phyloP scores from a whole-genome alignment of 1,140 invertebrate species.

The Meloidogyne floridensis region DNA sequence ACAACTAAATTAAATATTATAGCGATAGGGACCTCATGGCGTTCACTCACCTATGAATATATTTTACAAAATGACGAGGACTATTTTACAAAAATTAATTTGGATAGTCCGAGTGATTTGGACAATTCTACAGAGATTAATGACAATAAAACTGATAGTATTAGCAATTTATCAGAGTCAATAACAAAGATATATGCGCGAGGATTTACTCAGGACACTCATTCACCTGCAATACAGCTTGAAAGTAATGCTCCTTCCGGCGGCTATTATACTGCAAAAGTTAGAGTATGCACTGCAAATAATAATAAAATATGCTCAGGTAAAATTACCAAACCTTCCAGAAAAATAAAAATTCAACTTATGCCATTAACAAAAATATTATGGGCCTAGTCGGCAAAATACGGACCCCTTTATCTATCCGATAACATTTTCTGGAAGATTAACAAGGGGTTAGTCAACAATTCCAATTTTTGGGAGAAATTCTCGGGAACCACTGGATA shows the following conservation, averaged over 20 bases:
- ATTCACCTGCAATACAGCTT: background rate
- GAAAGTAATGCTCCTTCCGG: background rate
- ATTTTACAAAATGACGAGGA: slow-evolving; percentile 2
- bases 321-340: too few species aligned
- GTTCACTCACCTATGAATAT: slow-evolving; percentile 48
- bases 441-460: too few species aligned
- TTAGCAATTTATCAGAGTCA: background rate
- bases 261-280: background rate
- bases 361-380: too few species aligned
- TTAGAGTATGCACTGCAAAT: background rate
- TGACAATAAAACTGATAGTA: background rate
- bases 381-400: too few species aligned
- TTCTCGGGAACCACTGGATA: too few species aligned
- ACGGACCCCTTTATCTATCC: too few species aligned
- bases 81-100: background rate
- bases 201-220: background rate
- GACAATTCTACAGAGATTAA: background rate
- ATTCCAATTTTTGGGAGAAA: too few species aligned
- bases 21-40: slow-evolving; percentile 45
- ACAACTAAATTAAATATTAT: background rate
- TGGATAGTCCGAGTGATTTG: background rate
- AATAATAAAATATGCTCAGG: background rate
- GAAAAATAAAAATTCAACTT: too few species aligned
- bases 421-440: too few species aligned
- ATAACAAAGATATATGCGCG: background rate